These are phyloP conservation scores for Mola mola DNA, from an alignment of 2,113 vertebrate genomes.

Conservation along the genomic window DNA sequence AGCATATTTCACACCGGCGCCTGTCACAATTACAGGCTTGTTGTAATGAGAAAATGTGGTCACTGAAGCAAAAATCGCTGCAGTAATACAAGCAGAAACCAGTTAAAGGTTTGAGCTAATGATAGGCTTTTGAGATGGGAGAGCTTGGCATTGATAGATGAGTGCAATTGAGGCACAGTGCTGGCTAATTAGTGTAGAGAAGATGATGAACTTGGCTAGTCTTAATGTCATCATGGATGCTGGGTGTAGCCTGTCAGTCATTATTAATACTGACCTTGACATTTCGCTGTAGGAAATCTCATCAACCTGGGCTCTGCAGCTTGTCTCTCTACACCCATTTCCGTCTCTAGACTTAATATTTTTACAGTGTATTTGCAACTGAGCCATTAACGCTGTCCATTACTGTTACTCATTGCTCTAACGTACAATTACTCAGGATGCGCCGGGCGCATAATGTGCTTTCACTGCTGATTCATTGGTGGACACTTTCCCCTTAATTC, in stretches of 20 bases:
- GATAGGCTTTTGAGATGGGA: constrained; percentile 38
- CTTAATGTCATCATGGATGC: constrained; percentile 40
- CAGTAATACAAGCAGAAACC: neutral
- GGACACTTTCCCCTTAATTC: constrained; percentile 71
- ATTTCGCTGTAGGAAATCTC: constrained; percentile 24
- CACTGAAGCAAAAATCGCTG: constrained; percentile 12
- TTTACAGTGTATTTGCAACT: neutral
- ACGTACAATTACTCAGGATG: constrained; percentile 46
- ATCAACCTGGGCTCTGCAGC: neutral
- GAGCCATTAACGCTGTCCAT: constrained; percentile 41
- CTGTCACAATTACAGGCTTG: constrained; percentile 2
- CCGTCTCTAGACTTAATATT: neutral
- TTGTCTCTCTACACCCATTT: neutral
- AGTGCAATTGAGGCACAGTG: constrained; percentile 49
- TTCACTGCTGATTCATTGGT: constrained; percentile 83
- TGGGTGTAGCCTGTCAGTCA: constrained; percentile 36
- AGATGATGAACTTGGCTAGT: constrained; percentile 53
- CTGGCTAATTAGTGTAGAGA: constrained; percentile 64
- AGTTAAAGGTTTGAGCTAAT: constrained; percentile 45
- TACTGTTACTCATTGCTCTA: constrained; percentile 49
- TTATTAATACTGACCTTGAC: constrained; percentile 62
- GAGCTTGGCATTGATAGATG: constrained; percentile 67
- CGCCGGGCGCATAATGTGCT: constrained; percentile 61
- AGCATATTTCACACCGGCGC: neutral
- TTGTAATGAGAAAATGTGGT: constrained; percentile 36